Base-by-base conservation (phyloP, 1,140 invertebrate species). In the Linepithema humile region DNA sequence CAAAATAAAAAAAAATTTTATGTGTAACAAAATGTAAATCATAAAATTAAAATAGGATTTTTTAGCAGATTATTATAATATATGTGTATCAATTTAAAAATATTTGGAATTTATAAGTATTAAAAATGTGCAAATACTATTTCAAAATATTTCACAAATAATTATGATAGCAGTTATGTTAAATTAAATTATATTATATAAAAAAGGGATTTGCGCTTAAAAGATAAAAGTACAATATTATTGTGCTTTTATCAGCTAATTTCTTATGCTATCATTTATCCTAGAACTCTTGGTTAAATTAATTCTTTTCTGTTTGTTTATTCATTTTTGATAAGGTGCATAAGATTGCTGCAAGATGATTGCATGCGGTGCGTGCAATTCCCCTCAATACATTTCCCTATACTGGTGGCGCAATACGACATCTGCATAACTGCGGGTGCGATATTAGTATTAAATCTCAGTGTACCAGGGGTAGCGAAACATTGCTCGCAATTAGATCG, bases 401-500 rank as follows among this genome's bases (percentile, higher is more conserved):
- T 55, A 40, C 35, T 9, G n/a, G 4, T 53, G n/a, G 20, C 48
- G 38, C 23, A n/a, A 70, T 53, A 69, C 23, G 43, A 77, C 62
- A 78, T 78, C 50, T 70, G 12, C 40, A 40, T 73, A 82, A 85
- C 45, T 80, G 26, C 40, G 43, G 20, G n/a, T 35, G 23, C 45
- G 38, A 86, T 86, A 78, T 72, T 43, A 72, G 65, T 84, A 80
- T 84, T 84, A 86, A 88, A 87, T 84, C 72, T 84, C 53, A n/a
- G 50, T 23, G 20, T 45, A 32, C 35, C 40, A 26, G 60, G 3
- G 17, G 43, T 29, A n/a, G 83, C 45, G 60, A 50, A 64, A 53
- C 69, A 78, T 87, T 85, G 70, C 60, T 87, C 43, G 87, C 85
- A 90, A 90, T 90, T 90, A 89, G 84, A 89, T 86, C 50, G 78